A percentile compares a stretch with the other conserved stretches of the same genome.
phyloP scores from a whole-genome alignment of 2,888 invertebrate species.

The Tetramorium bicarinatum region DNA sequence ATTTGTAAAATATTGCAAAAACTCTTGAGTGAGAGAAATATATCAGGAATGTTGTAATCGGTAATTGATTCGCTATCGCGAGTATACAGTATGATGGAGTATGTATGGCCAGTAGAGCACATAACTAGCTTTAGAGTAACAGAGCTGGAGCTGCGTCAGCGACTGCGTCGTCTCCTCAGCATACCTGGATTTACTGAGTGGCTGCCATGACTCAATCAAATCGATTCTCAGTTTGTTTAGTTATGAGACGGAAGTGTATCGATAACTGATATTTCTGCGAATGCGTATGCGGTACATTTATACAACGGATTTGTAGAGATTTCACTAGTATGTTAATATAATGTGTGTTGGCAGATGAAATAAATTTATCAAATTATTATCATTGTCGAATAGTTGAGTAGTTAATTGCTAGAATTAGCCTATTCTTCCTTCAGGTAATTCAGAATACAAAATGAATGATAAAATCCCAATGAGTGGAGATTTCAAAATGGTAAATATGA shows the following conservation, averaged over 20 bases:
- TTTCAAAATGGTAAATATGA: neutral
- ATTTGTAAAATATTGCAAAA: slow-evolving; percentile 8
- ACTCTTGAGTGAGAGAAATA: neutral
- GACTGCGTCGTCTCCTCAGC: slow-evolving; percentile 41
- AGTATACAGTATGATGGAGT: neutral
- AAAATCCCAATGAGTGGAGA: neutral
- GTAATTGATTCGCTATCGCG: slow-evolving; percentile 25
- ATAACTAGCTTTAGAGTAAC: slow-evolving; percentile 20
- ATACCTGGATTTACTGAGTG: slow-evolving; percentile 51
- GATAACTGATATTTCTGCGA: slow-evolving; percentile 19
- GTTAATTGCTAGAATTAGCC: neutral
- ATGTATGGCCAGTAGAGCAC: neutral
- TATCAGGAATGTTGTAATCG: slow-evolving; percentile 16
- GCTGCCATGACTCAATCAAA: slow-evolving; percentile 43
- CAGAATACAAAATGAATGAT: neutral
- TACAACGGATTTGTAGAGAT: slow-evolving; percentile 18
- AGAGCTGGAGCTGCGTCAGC: slow-evolving; percentile 59
- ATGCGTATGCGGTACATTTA: neutral
- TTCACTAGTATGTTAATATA: slow-evolving; percentile 23
- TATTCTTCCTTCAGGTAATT: slow-evolving; percentile 2
- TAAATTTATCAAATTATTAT: slow-evolving; percentile 24
- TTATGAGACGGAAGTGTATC: neutral
- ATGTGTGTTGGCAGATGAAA: neutral
- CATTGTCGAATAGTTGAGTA: neutral
- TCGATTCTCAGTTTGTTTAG: slow-evolving; percentile 66